phyloP scores from a whole-genome alignment of 2,113 vertebrate species.

The Orycteropus afer region DNA sequence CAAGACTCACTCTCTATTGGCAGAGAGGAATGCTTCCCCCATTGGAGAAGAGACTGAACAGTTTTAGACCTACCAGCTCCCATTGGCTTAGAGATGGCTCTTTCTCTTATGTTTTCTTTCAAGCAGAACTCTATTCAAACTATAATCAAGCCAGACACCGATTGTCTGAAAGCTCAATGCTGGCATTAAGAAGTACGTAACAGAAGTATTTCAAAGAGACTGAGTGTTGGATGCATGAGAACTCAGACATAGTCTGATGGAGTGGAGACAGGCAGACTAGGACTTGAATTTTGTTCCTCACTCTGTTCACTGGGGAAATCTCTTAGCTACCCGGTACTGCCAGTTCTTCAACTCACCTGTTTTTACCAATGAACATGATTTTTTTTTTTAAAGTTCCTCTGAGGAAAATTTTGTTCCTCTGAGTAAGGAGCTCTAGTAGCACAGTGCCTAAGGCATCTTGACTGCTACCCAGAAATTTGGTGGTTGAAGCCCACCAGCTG shows the following conservation, averaged over 20 bases:
- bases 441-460: too few species aligned
- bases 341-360: neutral
- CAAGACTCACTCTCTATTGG: neutral
- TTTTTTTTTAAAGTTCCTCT: neutral
- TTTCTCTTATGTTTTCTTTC: neutral
- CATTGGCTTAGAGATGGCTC: neutral
- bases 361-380: neutral
- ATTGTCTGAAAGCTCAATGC: neutral
- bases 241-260: accelerated
- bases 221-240: neutral
- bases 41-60: neutral
- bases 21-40: neutral
- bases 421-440: too few species aligned
- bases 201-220: neutral
- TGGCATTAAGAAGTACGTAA: neutral
- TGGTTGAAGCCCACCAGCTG: too few species aligned
- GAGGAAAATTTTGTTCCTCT: too few species aligned
- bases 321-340: neutral
- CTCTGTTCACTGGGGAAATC: neutral
- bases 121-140: neutral
- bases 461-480: too few species aligned
- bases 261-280: accelerated
- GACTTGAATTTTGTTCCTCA: accelerated
- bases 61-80: accelerated
- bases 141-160: neutral